Conservation (phyloP, 2,888 invertebrate species). For the Oxycera nigricornis region DNA sequence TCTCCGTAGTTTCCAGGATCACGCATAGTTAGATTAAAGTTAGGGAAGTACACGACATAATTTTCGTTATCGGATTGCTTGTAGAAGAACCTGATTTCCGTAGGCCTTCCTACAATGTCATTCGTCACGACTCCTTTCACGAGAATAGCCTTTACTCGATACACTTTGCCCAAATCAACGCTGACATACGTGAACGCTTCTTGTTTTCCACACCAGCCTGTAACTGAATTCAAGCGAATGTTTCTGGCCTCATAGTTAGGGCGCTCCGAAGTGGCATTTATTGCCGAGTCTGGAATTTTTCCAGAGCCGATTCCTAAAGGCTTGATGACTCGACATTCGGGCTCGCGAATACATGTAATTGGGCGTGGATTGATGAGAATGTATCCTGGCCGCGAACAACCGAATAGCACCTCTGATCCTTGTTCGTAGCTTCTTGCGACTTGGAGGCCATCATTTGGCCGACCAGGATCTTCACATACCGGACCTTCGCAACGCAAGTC, state of each 20-base stretch:
- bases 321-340: constrained; percentile 91
- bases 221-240: constrained; percentile 88
- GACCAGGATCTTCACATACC: constrained; percentile 94
- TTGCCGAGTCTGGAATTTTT: constrained; percentile 91
- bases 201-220: constrained; percentile 96
- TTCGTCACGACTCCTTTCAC: constrained; percentile 95
- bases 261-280: constrained; percentile 92
- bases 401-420: constrained; percentile 89
- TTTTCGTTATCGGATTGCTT: constrained; percentile 93
- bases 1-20: constrained; percentile 98
- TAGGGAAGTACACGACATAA: constrained; percentile 96
- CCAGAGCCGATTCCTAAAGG: constrained; percentile 92
- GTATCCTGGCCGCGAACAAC: constrained; percentile 90
- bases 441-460: constrained; percentile 91
- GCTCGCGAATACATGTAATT: constrained; percentile 88
- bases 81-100: constrained; percentile 96
- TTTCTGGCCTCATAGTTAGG: constrained; percentile 92
- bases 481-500: constrained; percentile 93
- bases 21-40: constrained; percentile 92
- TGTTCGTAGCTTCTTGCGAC: constrained; percentile 84
- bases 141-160: constrained; percentile 88
- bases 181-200: constrained; percentile 96
- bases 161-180: constrained; percentile 93
- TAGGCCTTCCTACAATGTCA: constrained; percentile 93
- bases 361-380: constrained; percentile 90